These are phyloP conservation scores for Aphis gossypii DNA, from an alignment of 1,140 invertebrate genomes.

Conservation along the genomic window DNA sequence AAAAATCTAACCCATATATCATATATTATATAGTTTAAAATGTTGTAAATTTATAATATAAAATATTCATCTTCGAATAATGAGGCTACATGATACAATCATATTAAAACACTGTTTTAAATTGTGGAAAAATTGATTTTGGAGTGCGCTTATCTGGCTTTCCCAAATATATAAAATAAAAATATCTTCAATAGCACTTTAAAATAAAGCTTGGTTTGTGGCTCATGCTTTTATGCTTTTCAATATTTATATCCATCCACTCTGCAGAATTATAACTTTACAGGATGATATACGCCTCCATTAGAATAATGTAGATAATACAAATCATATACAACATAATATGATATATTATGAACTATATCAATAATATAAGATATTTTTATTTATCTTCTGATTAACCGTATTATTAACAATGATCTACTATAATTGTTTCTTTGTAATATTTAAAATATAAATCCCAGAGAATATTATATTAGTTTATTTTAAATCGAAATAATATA, in stretches of 20 bases:
- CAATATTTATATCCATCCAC: not conserved
- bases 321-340: not conserved
- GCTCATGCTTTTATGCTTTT: not conserved
- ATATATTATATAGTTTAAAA: too few relatives aligned
- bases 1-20: too few relatives aligned
- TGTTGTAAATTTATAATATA: not conserved
- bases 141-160: not conserved
- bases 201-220: not conserved
- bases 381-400: not conserved
- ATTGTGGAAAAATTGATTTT: not conserved
- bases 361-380: too few relatives aligned
- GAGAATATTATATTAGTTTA: not conserved
- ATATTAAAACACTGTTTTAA: not conserved
- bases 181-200: not conserved
- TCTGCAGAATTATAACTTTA: not conserved
- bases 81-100: not conserved
- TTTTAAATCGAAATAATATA: not conserved
- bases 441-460: not conserved
- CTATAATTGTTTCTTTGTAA: not conserved
- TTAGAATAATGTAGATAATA: not conserved
- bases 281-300: not conserved
- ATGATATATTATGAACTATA: not conserved
- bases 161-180: not conserved
- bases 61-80: not conserved
- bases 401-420: not conserved